Base-by-base conservation (phyloP, 92 coral and sea anemone genomes). In the Palythoa grandis region DNA sequence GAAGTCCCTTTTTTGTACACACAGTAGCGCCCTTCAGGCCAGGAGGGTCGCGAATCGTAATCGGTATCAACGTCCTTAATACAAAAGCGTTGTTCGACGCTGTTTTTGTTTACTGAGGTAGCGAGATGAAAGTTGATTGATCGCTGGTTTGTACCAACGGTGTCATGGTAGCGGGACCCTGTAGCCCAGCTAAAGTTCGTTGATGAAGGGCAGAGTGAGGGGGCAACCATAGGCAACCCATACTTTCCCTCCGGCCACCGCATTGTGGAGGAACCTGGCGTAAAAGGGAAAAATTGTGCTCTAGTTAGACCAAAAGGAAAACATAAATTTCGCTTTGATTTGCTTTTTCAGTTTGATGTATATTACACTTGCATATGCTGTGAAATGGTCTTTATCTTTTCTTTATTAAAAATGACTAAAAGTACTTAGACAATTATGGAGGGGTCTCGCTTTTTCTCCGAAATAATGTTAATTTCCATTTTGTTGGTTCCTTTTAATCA, bases 11-110 rank as follows among this genome's bases (percentile, higher is more conserved):
- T 82, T 47, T 87, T 87, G 87, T 56, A 87, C n/a, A 87, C 73
- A 47, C 90, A 87, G 82, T 87, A 87, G 37, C 84, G 83, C n/a
- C 90, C 90, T 8, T 70, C 50, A 23, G 90, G 90, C 90, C 90
- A 87, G 71, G 86, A 80, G 67, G 47, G 84, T 12, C 78, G 60
- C 35, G 78, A 47, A 17, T 10, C 17, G 11, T 74, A 57, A 22
- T 86, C 87, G 12, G 84, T 86, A 47, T 87, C 87, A 35, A 72
- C 77, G 17, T 72, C 70, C 72, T 87, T 87, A 47, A 87, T 78
- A 48, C 90, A 87, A 57, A 87, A 87, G 37, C 77, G 82, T 60
- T 74, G 84, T 16, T 85, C 84, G 74, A 87, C 63, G 53, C 90
- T 80, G 39, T 82, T 86, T 6, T 82, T 74, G 23, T 79, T 87